Evolutionary conservation across 2,113 vertebrate species (phyloP).

Genomic region (Nannobrachium achirus): DNA sequence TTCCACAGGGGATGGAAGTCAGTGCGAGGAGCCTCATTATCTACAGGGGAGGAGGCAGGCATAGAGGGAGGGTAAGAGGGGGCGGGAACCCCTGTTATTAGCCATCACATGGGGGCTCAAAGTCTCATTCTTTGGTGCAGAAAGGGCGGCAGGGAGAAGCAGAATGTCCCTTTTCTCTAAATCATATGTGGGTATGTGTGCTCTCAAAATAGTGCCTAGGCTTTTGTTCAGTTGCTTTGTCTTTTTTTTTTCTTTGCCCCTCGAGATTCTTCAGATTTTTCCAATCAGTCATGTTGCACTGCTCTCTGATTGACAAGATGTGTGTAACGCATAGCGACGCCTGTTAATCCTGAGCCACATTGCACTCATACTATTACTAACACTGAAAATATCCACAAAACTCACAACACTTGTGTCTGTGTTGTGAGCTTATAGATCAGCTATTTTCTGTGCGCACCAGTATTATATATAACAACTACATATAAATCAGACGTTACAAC

Average conservation of each 20-base stretch:
- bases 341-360: too few relatives aligned
- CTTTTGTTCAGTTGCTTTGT: background rate
- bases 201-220: background rate
- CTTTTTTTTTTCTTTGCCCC: background rate
- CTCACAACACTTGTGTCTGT: too few relatives aligned
- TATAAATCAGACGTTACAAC: too few relatives aligned
- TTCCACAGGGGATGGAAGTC: constrained; percentile 69
- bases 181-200: background rate
- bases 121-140: constrained; percentile 36
- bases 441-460: too few relatives aligned
- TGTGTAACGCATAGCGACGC: background rate
- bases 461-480: too few relatives aligned
- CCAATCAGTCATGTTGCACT: background rate
- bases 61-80: constrained; percentile 36
- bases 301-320: background rate
- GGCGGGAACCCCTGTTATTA: constrained; percentile 53
- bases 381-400: too few relatives aligned
- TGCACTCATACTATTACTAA: too few relatives aligned
- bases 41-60: constrained; percentile 48
- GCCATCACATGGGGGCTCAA: constrained; percentile 58
- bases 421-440: too few relatives aligned
- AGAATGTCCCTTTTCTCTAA: background rate
- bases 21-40: constrained; percentile 70
- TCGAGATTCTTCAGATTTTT: constrained; percentile 19
- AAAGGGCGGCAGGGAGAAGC: constrained; percentile 22